Base-by-base conservation (phyloP, 2,113 vertebrate species). In the Centropus bengalensis region DNA sequence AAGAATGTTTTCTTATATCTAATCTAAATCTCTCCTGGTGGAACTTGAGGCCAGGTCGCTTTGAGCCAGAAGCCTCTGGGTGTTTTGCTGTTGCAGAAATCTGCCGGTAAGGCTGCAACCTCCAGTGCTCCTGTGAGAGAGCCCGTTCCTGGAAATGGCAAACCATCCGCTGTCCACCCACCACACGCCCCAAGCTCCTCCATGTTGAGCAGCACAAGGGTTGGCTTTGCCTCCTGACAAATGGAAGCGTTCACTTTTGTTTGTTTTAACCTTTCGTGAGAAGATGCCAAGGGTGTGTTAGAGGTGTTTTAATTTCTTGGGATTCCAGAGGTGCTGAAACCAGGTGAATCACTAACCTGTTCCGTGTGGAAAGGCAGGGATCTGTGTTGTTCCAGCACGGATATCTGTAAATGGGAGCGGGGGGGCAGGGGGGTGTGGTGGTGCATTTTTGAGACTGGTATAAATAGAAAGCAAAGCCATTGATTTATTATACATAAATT, bases 201-300 rank as follows among this genome's bases (percentile, higher is more conserved):
- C 6, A 0, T 33, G 76, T 18, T 1, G 1, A 70, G 55, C 4
- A 0, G 21, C 10, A 22, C 68, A 6, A 51, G 33, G 47, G 40
- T 30, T 5, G 44, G 44, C 44, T 76, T 52, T 76, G 32, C 68
- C 36, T 83, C 45, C 71, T 33, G 58, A 67, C 63, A 51, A 27
- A 24, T 2, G 10, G 3, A 78, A 82, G 32, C 9, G 22, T 16
- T 60, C 66, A 44, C 44, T 26, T 28, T 62, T 14, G 70, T 52
- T 75, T 81, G 69, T 22, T 38, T 78, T 14, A 42, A 64, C 15
- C 67, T 79, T 47, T 22, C 0, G 9, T 60, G 75, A 80, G 64
- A 58, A 62, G 71, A 49, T 13, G 67, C 71, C 71, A 66, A 44
- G 44, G 52, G 64, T 3, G 5, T 4, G 30, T 52, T 73, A 4